phyloP scores from a whole-genome alignment of 2,888 invertebrate species.

The Heliothis peltigera region DNA sequence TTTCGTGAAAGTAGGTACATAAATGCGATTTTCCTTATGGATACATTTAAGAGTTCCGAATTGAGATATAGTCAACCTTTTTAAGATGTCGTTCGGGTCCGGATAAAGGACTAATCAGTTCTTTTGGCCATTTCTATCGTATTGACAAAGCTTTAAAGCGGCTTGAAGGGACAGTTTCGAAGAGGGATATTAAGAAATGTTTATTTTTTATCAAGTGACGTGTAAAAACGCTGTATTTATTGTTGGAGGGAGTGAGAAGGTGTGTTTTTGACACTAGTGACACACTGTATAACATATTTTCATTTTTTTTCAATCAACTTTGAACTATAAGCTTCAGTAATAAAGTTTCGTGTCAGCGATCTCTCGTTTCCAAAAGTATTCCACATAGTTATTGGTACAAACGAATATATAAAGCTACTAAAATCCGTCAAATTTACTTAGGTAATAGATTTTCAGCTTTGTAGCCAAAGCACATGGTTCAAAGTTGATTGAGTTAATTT shows the following conservation, averaged over 20 bases:
- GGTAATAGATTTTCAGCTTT: no score
- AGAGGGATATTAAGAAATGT: neutral
- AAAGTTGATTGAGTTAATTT: no score
- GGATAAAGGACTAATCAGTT: slow-evolving; percentile 69
- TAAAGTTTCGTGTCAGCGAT: no score
- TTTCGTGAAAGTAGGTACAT: slow-evolving; percentile 5
- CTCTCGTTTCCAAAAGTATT: no score
- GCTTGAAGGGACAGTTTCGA: slow-evolving; percentile 31
- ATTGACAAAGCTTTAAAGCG: slow-evolving; percentile 20
- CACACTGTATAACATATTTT: no score
- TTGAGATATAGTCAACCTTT: slow-evolving; percentile 67
- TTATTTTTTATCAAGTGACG: neutral
- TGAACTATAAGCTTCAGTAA: no score
- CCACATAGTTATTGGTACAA: no score
- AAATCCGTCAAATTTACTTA: no score
- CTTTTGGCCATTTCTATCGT: slow-evolving; percentile 49
- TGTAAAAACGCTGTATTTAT: neutral
- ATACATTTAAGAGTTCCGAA: slow-evolving; percentile 47
- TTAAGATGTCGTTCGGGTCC: slow-evolving; percentile 53
- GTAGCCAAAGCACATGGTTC: no score
- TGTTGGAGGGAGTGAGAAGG: neutral
- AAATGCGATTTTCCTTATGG: slow-evolving; percentile 26
- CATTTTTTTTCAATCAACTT: no score
- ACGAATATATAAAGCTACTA: no score
- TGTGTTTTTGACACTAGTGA: no score